phyloP scores from a whole-genome alignment of 2,113 vertebrate genomes.

The Pagrus major region DNA sequence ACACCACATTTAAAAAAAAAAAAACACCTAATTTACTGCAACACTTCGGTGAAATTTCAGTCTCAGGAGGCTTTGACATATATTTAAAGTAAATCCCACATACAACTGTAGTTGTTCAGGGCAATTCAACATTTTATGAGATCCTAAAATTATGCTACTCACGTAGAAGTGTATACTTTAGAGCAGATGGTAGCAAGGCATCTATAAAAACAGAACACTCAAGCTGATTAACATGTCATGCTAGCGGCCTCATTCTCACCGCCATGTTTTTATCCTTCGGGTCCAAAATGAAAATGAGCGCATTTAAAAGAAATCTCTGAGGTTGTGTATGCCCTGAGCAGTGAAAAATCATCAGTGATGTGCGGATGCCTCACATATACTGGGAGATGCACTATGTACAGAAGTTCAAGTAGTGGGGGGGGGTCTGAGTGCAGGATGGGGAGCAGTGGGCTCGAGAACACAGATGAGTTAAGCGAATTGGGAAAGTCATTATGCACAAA shows the following conservation, averaged over 20 bases:
- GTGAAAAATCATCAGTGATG: constrained; percentile 27
- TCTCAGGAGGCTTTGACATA: constrained; percentile 1
- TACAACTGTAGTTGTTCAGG: background rate
- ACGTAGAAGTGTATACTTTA: constrained; percentile 22
- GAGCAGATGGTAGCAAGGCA: constrained; percentile 47
- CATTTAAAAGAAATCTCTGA: constrained; percentile 40
- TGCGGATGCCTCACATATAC: constrained; percentile 1
- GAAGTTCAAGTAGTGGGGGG: background rate
- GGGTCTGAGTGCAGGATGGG: background rate
- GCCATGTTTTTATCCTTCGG: constrained; percentile 6
- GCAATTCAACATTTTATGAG: constrained; percentile 13
- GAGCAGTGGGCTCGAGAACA: constrained; percentile 10
- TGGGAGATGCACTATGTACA: constrained; percentile 18
- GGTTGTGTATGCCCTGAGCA: constrained; percentile 21
- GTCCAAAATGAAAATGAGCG: constrained; percentile 31
- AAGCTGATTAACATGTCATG: constrained; percentile 56
- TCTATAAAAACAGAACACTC: constrained; percentile 53
- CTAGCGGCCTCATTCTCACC: constrained; percentile 32
- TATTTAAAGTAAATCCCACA: constrained; percentile 31
- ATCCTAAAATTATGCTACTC: constrained; percentile 30
- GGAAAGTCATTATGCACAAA: constrained; percentile 54
- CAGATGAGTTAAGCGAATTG: constrained; percentile 22
- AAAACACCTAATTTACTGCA: background rate
- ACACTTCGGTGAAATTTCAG: background rate
- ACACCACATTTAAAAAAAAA: constrained; percentile 5